Evolutionary conservation across 2,888 invertebrate species (phyloP), one percentile per base, ranked within the genome.

Genomic region (Lissonota sp.): DNA sequence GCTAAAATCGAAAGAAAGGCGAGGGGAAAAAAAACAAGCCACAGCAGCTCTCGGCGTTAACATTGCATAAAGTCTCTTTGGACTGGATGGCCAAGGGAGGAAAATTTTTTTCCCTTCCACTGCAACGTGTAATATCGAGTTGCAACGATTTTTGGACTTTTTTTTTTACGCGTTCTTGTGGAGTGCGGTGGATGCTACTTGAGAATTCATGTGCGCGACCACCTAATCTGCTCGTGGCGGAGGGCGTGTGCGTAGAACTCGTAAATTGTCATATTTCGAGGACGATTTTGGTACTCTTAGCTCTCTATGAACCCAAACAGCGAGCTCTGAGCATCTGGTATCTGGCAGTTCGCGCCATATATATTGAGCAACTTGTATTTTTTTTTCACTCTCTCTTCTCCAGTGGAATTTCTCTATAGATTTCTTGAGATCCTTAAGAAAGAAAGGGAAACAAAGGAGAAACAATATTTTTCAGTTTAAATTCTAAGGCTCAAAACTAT

Each of bases 101-200:
- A 40, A 46, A 49, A 49, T 46, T 53, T 62, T 63, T 46, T 8
- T 39, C 55, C n/a, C 55, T 55, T 42, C 44, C 10, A 4, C 42
- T 16, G 46, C 44, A 51, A n/a, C 62, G 53, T 58, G 77, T 81
- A 81, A 77, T 81, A 75, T 81, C 80, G 60, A 77, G 80, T 77
- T 81, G 73, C 80, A 74, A 63, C 80, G 69, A 77, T 77, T 81
- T 81, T 73, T 46, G 6, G n/a, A 37, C 66, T 70, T 75, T 77
- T 81, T 80, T 75, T 75, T 81, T 81, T 81, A 81, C 80, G 77
- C 80, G 73, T 62, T 70, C 3, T 75, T 73, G 69, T 77, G 58
- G 73, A 60, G n/a, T n/a, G n/a, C n/a, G n/a, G n/a, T n/a, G n/a
- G 16, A 55, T 6, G 73, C 80, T 77, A 73, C 80, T 80, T 53